These are phyloP conservation scores for Zaprionus camerounensis DNA, from an alignment of 1,140 invertebrate species.

Conservation along the genomic window DNA sequence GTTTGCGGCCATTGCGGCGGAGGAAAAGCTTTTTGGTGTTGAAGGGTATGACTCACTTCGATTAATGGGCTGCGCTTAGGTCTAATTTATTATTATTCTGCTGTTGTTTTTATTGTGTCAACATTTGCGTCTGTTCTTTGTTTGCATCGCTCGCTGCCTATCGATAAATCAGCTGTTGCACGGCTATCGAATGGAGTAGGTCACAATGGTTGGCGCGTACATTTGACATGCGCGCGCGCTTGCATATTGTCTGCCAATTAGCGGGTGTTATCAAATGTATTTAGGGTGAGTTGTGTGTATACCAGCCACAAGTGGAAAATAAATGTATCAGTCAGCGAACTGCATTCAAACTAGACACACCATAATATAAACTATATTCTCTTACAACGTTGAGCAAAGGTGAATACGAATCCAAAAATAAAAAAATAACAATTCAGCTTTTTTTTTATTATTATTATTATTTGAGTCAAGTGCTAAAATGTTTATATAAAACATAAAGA, in stretches of 20 bases:
- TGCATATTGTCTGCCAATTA: neutral
- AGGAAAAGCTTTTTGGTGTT: constrained; percentile 16
- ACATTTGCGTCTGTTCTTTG: constrained; percentile 25
- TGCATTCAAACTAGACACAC: constrained; percentile 4
- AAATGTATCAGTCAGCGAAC: neutral
- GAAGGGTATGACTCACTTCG: constrained; percentile 23
- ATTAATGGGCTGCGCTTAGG: constrained; percentile 3
- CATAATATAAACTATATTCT: neutral
- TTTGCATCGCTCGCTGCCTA: constrained; percentile 26
- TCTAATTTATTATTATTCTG: constrained; percentile 24
- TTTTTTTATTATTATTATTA: no score
- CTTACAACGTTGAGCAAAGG: neutral
- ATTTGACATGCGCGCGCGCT: neutral
- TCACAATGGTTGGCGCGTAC: constrained; percentile 3
- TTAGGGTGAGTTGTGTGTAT: neutral
- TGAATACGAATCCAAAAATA: neutral
- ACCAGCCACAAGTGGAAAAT: constrained; percentile 6
- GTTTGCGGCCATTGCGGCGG: constrained; percentile 26
- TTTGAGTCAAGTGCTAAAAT: neutral
- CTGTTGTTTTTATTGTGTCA: constrained; percentile 40
- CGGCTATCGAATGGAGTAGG: constrained; percentile 20
- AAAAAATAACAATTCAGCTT: neutral
- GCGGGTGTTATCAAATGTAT: neutral
- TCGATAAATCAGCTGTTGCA: constrained; percentile 42
- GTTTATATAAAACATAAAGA: neutral